Percentiles rank a stretch among this genome's conserved stretches.
Evolutionary conservation across 2,888 invertebrate species (phyloP).

Genomic region (Taphrorychus bicolor): DNA sequence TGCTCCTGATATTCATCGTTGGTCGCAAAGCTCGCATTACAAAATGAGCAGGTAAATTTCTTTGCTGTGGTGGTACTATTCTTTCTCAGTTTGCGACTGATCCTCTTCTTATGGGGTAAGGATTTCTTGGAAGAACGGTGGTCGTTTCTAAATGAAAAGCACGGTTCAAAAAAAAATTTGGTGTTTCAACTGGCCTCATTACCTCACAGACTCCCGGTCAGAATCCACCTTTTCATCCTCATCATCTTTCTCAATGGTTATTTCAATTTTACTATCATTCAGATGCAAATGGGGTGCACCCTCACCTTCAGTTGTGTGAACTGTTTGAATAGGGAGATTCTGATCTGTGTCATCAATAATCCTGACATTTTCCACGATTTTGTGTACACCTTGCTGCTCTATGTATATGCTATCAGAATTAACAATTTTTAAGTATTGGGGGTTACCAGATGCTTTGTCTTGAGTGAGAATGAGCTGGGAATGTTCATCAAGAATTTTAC

Average conservation of each 20-base stretch:
- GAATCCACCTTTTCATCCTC: constrained; percentile 55
- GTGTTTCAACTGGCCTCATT: not conserved
- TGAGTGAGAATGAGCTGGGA: constrained; percentile 54
- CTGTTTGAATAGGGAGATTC: constrained; percentile 38
- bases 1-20: constrained; percentile 61
- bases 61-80: constrained; percentile 51
- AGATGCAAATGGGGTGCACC: constrained; percentile 7
- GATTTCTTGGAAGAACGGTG: constrained; percentile 66
- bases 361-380: constrained; percentile 46
- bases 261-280: constrained; percentile 31
- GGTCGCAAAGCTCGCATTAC: constrained; percentile 60
- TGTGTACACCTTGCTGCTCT: constrained; percentile 49
- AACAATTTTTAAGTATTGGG: constrained; percentile 55
- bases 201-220: constrained; percentile 53
- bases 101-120: constrained; percentile 86
- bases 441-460: constrained; percentile 47
- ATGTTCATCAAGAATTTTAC: constrained; percentile 49
- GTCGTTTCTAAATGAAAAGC: constrained; percentile 48
- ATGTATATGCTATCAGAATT: constrained; percentile 55
- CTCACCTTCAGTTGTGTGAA: constrained; percentile 22
- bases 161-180: not conserved
- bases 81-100: constrained; percentile 77
- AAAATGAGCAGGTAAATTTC: constrained; percentile 60
- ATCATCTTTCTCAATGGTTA: constrained; percentile 31
- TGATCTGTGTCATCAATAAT: constrained; percentile 32